Percentiles rank a stretch among this genome's conserved stretches.
These are phyloP conservation scores for Sycophila sp. DNA, from an alignment of 1,140 invertebrate genomes.

Conservation along the genomic window DNA sequence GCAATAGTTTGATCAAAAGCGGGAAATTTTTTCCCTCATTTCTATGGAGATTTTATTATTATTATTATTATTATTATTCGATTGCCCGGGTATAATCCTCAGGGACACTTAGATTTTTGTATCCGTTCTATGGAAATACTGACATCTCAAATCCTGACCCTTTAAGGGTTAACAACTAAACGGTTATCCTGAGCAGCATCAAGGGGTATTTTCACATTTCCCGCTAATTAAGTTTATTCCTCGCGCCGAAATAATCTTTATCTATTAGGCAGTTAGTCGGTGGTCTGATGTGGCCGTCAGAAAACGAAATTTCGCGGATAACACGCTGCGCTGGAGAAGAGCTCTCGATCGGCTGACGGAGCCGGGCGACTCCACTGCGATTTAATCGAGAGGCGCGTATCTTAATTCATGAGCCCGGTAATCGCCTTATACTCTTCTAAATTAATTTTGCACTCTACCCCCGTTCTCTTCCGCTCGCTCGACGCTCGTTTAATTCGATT, in stretches of 20 bases:
- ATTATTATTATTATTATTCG: too few species aligned
- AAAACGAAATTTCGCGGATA: background rate
- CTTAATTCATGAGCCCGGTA: slow-evolving; percentile 25
- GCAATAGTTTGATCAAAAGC: too few species aligned
- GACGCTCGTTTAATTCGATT: slow-evolving; percentile 29
- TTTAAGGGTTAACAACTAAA: too few species aligned
- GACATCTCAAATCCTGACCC: too few species aligned
- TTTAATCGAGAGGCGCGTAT: slow-evolving; percentile 11
- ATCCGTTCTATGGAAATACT: too few species aligned
- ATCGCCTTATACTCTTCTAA: slow-evolving; percentile 27
- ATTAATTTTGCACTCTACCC: slow-evolving; percentile 12
- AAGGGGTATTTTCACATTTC: too few species aligned
- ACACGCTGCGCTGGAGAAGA: background rate
- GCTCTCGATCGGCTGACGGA: background rate
- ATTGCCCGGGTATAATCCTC: too few species aligned
- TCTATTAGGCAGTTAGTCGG: background rate
- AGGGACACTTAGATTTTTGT: too few species aligned
- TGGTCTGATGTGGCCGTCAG: background rate
- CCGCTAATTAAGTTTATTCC: too few species aligned
- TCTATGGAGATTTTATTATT: too few species aligned
- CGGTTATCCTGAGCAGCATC: too few species aligned
- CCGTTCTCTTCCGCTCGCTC: background rate
- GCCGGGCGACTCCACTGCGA: background rate
- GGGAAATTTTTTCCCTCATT: too few species aligned
- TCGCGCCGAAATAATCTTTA: background rate